Evolutionary conservation across 2,113 vertebrate species (phyloP).

Genomic region (Lota lota): DNA sequence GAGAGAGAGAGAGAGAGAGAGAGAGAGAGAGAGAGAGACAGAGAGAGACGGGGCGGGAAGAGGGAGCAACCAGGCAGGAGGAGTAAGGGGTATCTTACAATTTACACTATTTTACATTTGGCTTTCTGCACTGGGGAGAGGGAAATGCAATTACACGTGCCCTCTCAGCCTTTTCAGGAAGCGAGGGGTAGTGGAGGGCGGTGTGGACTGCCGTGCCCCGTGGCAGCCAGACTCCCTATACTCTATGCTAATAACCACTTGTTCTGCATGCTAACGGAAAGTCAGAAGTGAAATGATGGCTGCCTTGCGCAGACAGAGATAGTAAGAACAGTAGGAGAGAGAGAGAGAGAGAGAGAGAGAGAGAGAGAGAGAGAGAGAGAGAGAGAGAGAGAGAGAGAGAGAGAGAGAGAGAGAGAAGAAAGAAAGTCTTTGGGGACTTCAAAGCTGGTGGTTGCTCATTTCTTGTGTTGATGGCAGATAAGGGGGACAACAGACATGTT

Average conservation of each 20-base stretch:
- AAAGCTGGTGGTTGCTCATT: slow-evolving; percentile 65
- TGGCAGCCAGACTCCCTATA: slow-evolving; percentile 46
- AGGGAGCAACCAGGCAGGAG: slow-evolving; percentile 32
- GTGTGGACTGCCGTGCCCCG: slow-evolving; percentile 33
- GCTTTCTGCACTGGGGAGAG: slow-evolving; percentile 55
- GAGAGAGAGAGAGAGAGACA: slow-evolving; percentile 35
- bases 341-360: slow-evolving; percentile 3
- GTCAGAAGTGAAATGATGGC: slow-evolving; percentile 40
- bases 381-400: too few relatives aligned
- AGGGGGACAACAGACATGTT: slow-evolving; percentile 35
- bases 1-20: slow-evolving; percentile 38
- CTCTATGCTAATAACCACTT: slow-evolving; percentile 66
- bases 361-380: too few relatives aligned
- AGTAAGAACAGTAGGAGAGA: slow-evolving; percentile 21
- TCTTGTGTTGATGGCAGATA: slow-evolving; percentile 69
- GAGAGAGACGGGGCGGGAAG: slow-evolving; percentile 37
- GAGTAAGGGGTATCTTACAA: slow-evolving; percentile 53
- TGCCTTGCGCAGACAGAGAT: not conserved
- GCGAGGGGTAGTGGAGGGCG: slow-evolving; percentile 37
- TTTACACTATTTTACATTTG: slow-evolving; percentile 54
- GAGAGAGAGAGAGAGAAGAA: slow-evolving; percentile 51
- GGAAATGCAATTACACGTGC: slow-evolving; percentile 75
- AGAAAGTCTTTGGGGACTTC: slow-evolving; percentile 66
- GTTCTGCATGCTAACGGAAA: slow-evolving; percentile 62
- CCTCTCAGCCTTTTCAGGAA: slow-evolving; percentile 60